phyloP scores from a whole-genome alignment of 1,140 invertebrate species.

The Pygmarrhopalites habei region DNA sequence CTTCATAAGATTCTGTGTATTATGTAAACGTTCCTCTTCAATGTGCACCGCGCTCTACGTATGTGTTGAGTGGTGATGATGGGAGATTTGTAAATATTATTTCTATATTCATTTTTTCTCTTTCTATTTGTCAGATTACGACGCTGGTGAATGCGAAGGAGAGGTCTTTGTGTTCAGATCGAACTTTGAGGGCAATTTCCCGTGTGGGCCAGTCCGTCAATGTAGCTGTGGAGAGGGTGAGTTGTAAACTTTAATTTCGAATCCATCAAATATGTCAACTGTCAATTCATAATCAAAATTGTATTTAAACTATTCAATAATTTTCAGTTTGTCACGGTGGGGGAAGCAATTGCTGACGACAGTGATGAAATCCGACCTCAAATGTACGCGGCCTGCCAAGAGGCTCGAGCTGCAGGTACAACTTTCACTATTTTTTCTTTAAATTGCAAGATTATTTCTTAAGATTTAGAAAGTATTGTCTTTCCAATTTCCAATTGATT shows the following conservation, averaged over 20 bases:
- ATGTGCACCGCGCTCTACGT: too few relatives aligned
- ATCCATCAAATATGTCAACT: too few relatives aligned
- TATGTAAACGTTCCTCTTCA: too few relatives aligned
- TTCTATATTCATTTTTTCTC: too few relatives aligned
- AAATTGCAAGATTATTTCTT: not conserved
- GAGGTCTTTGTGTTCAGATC: constrained; percentile 47
- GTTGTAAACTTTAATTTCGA: too few relatives aligned
- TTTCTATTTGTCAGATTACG: constrained; percentile 67
- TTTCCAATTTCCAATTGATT: not conserved
- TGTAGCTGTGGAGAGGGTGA: constrained; percentile 88
- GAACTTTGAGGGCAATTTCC: constrained; percentile 50
- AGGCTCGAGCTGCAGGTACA: constrained; percentile 86
- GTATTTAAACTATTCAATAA: too few relatives aligned
- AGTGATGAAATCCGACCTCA: constrained; percentile 92
- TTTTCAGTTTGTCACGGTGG: constrained; percentile 97
- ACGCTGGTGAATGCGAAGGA: constrained; percentile 68
- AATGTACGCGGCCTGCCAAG: constrained; percentile 96
- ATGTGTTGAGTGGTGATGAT: too few relatives aligned
- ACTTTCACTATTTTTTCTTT: constrained; percentile 1
- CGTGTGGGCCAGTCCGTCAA: constrained; percentile 85
- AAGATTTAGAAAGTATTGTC: not conserved
- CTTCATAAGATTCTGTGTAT: too few relatives aligned
- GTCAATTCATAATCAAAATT: too few relatives aligned
- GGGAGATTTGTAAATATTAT: too few relatives aligned
- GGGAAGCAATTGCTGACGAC: constrained; percentile 96